Evolutionary conservation across 2,888 invertebrate species (phyloP), one percentile per base, ranked within the genome.

Genomic region (Sphecodes monilicornis): DNA sequence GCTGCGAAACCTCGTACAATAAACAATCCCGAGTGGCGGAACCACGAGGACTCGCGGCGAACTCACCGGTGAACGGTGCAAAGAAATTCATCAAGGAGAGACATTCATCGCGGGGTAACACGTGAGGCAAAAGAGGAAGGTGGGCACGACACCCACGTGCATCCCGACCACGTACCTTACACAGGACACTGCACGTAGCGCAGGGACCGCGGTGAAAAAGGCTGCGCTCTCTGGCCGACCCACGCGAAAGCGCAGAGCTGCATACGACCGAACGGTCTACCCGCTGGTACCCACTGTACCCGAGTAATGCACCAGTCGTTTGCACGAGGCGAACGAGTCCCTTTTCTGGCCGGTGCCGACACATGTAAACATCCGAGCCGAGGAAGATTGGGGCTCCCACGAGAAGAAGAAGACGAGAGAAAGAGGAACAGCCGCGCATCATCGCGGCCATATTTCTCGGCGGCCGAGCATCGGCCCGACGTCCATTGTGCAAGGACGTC

Each of bases 301-400:
- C 32, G 43, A 82, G 89, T 88, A 89, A 91, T 89, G 90, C 88
- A 86, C 57, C 85, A 86, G 88, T 88, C 90, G 90, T 90, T 92
- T 88, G 91, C 87, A 88, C 89, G 85, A 84, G 73, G 71, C 74
- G 86, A 86, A 82, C 87, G 85, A 87, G 88, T 79, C 68, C 87
- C 81, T 82, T 87, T 87, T 83, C 78, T 87, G 46, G 32, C 78
- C 57, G 46, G 60, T 76, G 86, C 86, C 88, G 89, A 89, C 86
- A 76, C 83, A 54, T 84, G 90, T 85, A 83, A 90, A 90, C 86
- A 82, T 76, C 80, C 60, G 29, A 54, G 22, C 68, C 70, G 66
- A 29, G 60, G 85, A 64, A 64, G 73, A 83, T 78, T 10, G 66
- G 77, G 36, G 26, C 54, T n/a, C 73, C 69, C 46, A 18, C 46